phyloP scores from a whole-genome alignment of 1,140 invertebrate genomes.

The Lasaia peninsularis region DNA sequence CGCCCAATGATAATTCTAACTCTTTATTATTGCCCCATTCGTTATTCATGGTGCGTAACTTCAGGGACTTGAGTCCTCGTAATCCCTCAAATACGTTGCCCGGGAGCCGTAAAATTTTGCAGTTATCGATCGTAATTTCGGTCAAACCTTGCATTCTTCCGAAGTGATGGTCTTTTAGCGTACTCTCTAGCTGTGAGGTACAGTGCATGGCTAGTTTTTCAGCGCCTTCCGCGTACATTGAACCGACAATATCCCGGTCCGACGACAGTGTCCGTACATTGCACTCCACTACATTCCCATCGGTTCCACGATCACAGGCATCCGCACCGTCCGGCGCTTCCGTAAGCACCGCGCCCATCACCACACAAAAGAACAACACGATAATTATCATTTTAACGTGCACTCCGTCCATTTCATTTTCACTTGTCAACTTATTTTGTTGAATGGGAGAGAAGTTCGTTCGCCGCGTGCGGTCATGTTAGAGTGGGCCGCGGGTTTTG shows the following conservation, averaged over 20 bases:
- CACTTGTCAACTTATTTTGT: slow-evolving; percentile 59
- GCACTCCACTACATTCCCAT: slow-evolving; percentile 77
- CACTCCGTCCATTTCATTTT: slow-evolving; percentile 72
- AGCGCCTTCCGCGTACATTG: slow-evolving; percentile 82
- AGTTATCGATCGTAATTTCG: slow-evolving; percentile 83
- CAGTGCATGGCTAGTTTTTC: slow-evolving; percentile 81
- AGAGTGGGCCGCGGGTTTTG: slow-evolving; percentile 40
- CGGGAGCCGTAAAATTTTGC: slow-evolving; percentile 85
- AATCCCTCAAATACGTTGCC: slow-evolving; percentile 84
- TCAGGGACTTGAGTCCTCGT: slow-evolving; percentile 82
- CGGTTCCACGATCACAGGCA: slow-evolving; percentile 80
- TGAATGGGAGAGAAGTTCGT: slow-evolving; percentile 54
- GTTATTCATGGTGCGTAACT: slow-evolving; percentile 82
- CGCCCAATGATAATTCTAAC: slow-evolving; percentile 79
- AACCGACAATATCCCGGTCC: slow-evolving; percentile 65
- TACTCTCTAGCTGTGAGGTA: slow-evolving; percentile 83
- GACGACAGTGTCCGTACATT: slow-evolving; percentile 75
- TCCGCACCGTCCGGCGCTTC: slow-evolving; percentile 64
- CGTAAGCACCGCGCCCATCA: slow-evolving; percentile 70
- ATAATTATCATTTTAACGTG: slow-evolving; percentile 70
- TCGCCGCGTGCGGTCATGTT: slow-evolving; percentile 53
- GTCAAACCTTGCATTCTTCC: slow-evolving; percentile 82
- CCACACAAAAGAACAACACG: slow-evolving; percentile 71
- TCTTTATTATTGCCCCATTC: slow-evolving; percentile 82
- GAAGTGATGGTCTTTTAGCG: slow-evolving; percentile 81